Evolutionary conservation across 1,140 invertebrate species (phyloP), one percentile per base, ranked within the genome.

Genomic region (Fopius arisanus): DNA sequence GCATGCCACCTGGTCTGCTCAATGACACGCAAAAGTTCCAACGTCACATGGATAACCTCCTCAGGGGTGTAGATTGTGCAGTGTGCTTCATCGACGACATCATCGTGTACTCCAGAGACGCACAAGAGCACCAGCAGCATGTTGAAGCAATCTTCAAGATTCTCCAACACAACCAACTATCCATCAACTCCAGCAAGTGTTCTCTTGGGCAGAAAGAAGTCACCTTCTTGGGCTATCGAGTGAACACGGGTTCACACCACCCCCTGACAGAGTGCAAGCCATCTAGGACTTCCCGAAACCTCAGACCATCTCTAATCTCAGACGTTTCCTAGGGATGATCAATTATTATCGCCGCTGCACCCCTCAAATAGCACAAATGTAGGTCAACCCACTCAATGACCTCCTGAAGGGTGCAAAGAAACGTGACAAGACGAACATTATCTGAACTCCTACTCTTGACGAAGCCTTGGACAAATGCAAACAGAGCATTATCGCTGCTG

Each of bases 391-490:
- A 7, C 69, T 86, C 19, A 72, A 73, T 48, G 28, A 68, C 10
- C 74, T 75, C 12, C 41, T 78, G 0, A 77, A 76, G 67, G 78
- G 78, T 6, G 26, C 23, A n/a, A 78, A 75, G 10, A 82, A 84
- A 62, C 80, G 80, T 3, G 73, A 81, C 62, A 80, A 79, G 74
- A 66, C 77, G 14, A 67, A 51, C 5, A 79, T 88, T 12, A 2
- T 31, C 16, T 87, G 83, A 83, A 82, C 78, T 0, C 28, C 67
- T 0, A 77, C 79, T 48, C 29, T 82, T 3, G 41, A 77, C 7
- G 1, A 66, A 69, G 82, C 86, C 1, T 89, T 89, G 72, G 69
- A 82, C n/a, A 40, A 79, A 14, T 84, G 82, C 72, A 89, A 89
- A 77, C 14, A 77, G 19, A 75, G 59, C 16, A 65, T 89, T n/a